Evolutionary conservation across 2,113 vertebrate genomes (phyloP), one percentile per base, ranked within the genome.

Genomic region (Elgaria multicarinata): DNA sequence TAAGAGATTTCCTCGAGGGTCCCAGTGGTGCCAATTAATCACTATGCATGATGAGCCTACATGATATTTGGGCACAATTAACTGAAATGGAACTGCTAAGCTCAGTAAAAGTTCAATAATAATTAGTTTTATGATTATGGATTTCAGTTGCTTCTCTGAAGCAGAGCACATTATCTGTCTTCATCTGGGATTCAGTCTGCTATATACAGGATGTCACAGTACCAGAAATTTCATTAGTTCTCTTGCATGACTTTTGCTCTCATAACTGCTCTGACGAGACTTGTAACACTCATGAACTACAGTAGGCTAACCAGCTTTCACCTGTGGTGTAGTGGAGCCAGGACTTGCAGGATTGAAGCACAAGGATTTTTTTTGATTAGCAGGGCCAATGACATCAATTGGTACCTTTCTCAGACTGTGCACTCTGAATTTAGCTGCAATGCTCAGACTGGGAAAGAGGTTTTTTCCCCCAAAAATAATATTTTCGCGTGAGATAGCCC

Each of bases 231-330:
- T 12, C 24, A 36, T 58, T 71, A 0, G 26, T 53, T 83, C 85
- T 36, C 6, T 91, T 89, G 9, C 58, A 36, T 87, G 50, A 86
- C 83, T 91, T 36, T 82, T 88, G 13, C 80, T 33, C 7, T 55
- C 26, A 55, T 39, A 66, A 83, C 12, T 83, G n/a, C 18, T 42
- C 81, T 83, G 58, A 39, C 3, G 58, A 18, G 16, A 39, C 14
- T 28, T 22, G 22, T 14, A 64, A 62, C 55, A 64, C 22, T 62
- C 14, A 10, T n/a, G 50, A 55, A 36, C 53, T 36, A 62, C 18
- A 82, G 20, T 39, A 64, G 12, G 58, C 39, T 66, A 66, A 42
- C 7, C 36, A 39, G 62, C 24, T 83, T 66, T 44, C 12, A 66
- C 80, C 18, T 39, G 58, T 62, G 58, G 58, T 62, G 20, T 62